Percentiles rank a stretch among this genome's conserved stretches.
phyloP scores from a whole-genome alignment of 2,888 invertebrate species.

The Philopedon plagiatum region DNA sequence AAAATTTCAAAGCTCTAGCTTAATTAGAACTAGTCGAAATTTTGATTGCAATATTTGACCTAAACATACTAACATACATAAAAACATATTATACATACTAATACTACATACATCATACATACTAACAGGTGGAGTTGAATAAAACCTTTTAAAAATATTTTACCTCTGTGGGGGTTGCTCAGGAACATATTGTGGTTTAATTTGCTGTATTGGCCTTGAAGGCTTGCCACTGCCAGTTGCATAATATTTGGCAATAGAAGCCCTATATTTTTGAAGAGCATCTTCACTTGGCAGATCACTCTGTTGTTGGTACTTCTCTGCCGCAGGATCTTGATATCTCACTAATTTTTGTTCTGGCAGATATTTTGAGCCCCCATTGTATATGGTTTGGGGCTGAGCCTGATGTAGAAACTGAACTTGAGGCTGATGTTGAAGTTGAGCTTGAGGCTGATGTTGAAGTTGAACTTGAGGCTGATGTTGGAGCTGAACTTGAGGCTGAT shows the following conservation, averaged over 20 bases:
- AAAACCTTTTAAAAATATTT: background rate
- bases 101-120: too few relatives aligned
- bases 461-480: slow-evolving; percentile 8
- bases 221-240: background rate
- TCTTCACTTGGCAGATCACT: background rate
- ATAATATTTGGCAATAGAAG: slow-evolving; percentile 25
- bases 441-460: background rate
- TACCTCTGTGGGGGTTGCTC: slow-evolving; percentile 26
- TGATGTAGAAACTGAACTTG: background rate
- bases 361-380: slow-evolving; percentile 29
- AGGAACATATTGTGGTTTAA: slow-evolving; percentile 16
- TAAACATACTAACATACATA: too few relatives aligned
- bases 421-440: slow-evolving; percentile 6
- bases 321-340: slow-evolving; percentile 12
- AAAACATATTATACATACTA: too few relatives aligned
- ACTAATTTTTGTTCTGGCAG: slow-evolving; percentile 26
- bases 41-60: too few relatives aligned
- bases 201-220: slow-evolving; percentile 17
- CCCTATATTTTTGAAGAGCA: slow-evolving; percentile 18
- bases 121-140: too few relatives aligned
- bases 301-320: slow-evolving; percentile 19
- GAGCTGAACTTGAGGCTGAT: background rate
- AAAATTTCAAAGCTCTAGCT: too few relatives aligned
- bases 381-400: background rate
- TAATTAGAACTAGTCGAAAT: too few relatives aligned